Evolutionary conservation across 2,797 vertebrate species (phyloP).

Genomic region (Oreochromis mossambicus): DNA sequence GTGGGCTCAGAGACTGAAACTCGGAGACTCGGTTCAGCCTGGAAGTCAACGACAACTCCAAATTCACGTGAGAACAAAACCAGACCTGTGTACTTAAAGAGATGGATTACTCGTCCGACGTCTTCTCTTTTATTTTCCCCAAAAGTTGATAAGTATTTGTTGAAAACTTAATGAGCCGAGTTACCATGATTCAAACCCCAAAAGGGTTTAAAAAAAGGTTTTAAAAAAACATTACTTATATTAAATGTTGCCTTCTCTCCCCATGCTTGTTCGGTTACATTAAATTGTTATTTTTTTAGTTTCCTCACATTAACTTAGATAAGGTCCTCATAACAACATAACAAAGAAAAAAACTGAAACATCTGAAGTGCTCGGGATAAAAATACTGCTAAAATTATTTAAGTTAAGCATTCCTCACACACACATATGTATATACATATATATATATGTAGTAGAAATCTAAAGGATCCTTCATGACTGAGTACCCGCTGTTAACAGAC

Average conservation of each 20-base stretch:
- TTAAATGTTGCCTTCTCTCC: neutral
- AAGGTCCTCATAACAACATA: neutral
- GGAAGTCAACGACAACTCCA: neutral
- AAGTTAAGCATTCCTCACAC: neutral
- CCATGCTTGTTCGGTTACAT: neutral
- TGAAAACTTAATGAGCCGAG: neutral
- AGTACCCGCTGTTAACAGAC: neutral
- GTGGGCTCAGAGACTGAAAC: neutral
- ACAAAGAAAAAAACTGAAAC: neutral
- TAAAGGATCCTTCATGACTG: neutral
- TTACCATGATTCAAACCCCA: neutral
- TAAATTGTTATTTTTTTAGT: fast-evolving
- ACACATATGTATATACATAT: neutral
- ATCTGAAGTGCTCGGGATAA: neutral
- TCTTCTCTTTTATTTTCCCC: neutral
- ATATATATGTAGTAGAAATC: fast-evolving
- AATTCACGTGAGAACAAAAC: neutral
- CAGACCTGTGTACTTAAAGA: neutral
- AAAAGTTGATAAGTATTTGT: neutral
- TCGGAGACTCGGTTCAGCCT: neutral
- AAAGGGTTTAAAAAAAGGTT: neutral
- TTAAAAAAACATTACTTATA: neutral
- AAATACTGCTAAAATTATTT: neutral
- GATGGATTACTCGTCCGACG: too few species aligned
- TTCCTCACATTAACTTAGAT: neutral